Percentiles rank a stretch among this genome's conserved stretches.
Evolutionary conservation across 2,888 invertebrate genomes (phyloP).

Genomic region (Harmothoe impar): DNA sequence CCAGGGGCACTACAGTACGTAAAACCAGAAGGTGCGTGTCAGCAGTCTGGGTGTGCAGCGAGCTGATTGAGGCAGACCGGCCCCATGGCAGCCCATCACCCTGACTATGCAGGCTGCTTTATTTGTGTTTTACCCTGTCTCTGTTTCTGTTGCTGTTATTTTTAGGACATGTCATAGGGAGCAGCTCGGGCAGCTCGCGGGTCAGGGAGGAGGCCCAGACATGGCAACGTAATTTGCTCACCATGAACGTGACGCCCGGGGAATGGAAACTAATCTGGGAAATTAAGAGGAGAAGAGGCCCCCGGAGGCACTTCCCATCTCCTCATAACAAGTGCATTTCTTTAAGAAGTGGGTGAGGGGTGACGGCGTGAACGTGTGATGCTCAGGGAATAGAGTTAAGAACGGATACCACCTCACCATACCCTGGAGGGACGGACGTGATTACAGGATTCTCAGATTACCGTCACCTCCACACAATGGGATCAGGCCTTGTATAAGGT

Average conservation of each 20-base stretch:
- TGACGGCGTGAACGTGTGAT: neutral
- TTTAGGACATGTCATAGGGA: neutral
- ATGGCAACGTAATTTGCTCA: slow-evolving; percentile 22
- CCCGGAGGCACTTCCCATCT: neutral
- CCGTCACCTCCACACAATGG: no score
- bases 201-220: neutral
- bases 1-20: neutral
- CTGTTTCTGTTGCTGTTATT: no score
- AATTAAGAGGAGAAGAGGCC: neutral
- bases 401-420: no score
- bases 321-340: neutral
- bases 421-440: no score
- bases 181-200: neutral
- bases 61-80: neutral
- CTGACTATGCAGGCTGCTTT: neutral
- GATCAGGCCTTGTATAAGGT: no score
- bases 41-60: neutral
- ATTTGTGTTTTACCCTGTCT: no score
- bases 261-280: slow-evolving; percentile 4
- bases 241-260: neutral
- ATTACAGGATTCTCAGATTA: no score
- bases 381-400: no score
- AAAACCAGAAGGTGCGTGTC: slow-evolving; percentile 6
- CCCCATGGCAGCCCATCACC: neutral
- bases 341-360: neutral